A percentile compares a stretch with the other conserved stretches of the same genome.
These are phyloP conservation scores for Eupithecia insigniata DNA, from an alignment of 2,888 invertebrate species.

Conservation along the genomic window DNA sequence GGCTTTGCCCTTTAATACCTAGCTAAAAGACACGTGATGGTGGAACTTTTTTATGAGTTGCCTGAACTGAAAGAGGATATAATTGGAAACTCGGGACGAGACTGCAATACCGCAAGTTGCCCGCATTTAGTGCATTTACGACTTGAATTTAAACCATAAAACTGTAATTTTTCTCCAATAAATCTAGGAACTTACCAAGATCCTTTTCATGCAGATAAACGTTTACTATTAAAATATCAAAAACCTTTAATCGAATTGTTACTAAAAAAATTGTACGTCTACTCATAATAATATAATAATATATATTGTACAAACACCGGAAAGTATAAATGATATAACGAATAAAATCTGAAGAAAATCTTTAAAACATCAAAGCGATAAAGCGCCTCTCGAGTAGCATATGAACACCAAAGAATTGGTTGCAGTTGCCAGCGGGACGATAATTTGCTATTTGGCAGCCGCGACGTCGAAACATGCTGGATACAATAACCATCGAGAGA, in stretches of 20 bases:
- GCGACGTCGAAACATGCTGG: conserved; percentile 17
- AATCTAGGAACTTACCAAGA: not conserved
- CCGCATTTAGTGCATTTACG: conserved; percentile 59
- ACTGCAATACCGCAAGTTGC: conserved; percentile 60
- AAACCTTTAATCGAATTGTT: not conserved
- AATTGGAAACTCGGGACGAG: conserved; percentile 76
- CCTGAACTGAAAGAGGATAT: conserved; percentile 75
- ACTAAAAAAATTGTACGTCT: not conserved
- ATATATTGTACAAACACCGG: not conserved
- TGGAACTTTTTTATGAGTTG: conserved; percentile 81
- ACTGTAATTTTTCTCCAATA: conserved; percentile 42
- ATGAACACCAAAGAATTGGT: conserved; percentile 24
- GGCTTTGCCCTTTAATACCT: conserved; percentile 54
- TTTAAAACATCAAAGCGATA: conserved; percentile 8
- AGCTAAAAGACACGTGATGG: conserved; percentile 67
- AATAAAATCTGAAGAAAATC: not conserved
- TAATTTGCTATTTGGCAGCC: conserved; percentile 40
- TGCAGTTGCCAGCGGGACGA: conserved; percentile 26
- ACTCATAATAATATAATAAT: too few relatives aligned
- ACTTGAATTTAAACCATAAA: conserved; percentile 67
- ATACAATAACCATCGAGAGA: conserved; percentile 27
- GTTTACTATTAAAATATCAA: conserved; percentile 16
- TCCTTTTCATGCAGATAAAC: conserved; percentile 31
- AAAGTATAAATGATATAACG: not conserved
- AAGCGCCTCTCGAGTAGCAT: conserved; percentile 8